These are phyloP conservation scores for Megalops atlanticus DNA, from an alignment of 2,113 vertebrate species.

Conservation along the genomic window DNA sequence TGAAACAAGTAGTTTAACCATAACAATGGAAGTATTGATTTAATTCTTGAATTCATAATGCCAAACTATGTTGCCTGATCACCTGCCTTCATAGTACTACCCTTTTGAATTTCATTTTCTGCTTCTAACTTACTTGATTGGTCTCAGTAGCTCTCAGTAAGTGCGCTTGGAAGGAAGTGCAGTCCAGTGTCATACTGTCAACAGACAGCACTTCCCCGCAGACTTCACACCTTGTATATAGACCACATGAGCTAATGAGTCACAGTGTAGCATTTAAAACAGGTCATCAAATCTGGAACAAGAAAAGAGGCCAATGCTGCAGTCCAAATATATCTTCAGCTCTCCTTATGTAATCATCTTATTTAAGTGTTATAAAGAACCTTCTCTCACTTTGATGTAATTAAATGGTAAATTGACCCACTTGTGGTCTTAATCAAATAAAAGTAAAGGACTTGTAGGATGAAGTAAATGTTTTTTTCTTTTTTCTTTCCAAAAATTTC, in stretches of 20 bases:
- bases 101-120: neutral
- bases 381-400: neutral
- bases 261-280: neutral
- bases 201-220: neutral
- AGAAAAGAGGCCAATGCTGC: conserved; percentile 10
- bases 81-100: neutral
- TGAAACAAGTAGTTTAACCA: no score
- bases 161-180: no score
- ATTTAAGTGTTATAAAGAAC: neutral
- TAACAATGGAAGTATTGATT: no score
- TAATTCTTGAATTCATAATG: no score
- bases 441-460: neutral
- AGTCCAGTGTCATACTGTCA: neutral
- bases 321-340: conserved; percentile 10
- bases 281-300: conserved; percentile 12
- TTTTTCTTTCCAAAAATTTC: no score
- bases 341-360: neutral
- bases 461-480: no score
- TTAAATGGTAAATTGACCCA: neutral
- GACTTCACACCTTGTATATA: neutral
- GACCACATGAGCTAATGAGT: neutral
- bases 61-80: no score
- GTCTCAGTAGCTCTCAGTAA: no score
- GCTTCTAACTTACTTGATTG: no score
- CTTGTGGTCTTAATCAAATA: neutral